These are phyloP conservation scores for Chitala chitala DNA, from an alignment of 2,113 vertebrate species.

Conservation along the genomic window DNA sequence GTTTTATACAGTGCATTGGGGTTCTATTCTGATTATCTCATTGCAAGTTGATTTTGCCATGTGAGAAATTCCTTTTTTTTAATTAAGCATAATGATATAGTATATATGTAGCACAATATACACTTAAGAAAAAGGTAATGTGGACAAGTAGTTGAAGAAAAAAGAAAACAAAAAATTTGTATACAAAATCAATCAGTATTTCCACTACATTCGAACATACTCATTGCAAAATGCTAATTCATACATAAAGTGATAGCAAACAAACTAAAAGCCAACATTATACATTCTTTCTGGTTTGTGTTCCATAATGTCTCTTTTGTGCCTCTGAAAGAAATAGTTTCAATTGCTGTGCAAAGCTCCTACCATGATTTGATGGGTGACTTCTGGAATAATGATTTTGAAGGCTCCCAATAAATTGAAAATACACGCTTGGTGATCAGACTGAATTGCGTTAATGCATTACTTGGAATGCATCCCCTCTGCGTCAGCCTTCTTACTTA, in stretches of 20 bases:
- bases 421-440: constrained; percentile 10
- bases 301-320: not conserved
- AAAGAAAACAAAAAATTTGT: too few species aligned
- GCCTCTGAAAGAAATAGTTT: not conserved
- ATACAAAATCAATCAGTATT: too few species aligned
- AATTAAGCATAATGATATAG: too few species aligned
- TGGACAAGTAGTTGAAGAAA: too few species aligned
- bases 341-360: not conserved
- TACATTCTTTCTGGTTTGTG: not conserved
- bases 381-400: constrained; percentile 15
- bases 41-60: too few species aligned
- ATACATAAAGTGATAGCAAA: not conserved
- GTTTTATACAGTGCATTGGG: too few species aligned
- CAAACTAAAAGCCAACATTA: not conserved
- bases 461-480: constrained; percentile 10
- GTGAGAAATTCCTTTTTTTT: too few species aligned
- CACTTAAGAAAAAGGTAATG: too few species aligned
- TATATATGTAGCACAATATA: too few species aligned
- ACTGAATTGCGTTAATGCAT: constrained; percentile 11
- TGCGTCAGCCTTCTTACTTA: not conserved
- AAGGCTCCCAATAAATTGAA: constrained; percentile 21
- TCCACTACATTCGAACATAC: too few species aligned
- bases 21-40: too few species aligned
- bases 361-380: constrained; percentile 1
- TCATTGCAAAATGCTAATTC: constrained; percentile 2